Evolutionary conservation across 2,888 invertebrate species (phyloP).

Genomic region (Trichacis sp.): DNA sequence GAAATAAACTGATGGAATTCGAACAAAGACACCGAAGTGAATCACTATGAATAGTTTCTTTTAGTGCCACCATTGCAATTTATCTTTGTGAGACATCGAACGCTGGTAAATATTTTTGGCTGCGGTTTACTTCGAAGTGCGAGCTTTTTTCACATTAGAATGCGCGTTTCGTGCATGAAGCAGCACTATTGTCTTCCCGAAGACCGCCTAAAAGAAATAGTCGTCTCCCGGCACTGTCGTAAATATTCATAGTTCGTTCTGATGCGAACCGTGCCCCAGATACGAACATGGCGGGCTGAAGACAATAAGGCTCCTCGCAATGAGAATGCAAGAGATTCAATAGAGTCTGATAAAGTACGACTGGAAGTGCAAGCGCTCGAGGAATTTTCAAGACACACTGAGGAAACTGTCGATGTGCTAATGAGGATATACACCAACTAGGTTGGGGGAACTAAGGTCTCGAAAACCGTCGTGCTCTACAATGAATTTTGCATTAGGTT

Average conservation of each 20-base stretch:
- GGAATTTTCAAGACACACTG: conserved; percentile 34
- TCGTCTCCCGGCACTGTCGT: conserved; percentile 18
- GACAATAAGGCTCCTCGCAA: conserved; percentile 26
- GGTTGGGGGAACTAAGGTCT: conserved; percentile 21
- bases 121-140: too few relatives aligned
- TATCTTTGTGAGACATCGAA: neutral
- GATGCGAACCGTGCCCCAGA: conserved; percentile 21
- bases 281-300: conserved; percentile 19
- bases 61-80: neutral
- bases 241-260: conserved; percentile 22
- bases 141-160: neutral
- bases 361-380: conserved; percentile 24
- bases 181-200: neutral
- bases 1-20: neutral
- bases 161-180: neutral
- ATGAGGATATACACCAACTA: conserved; percentile 35
- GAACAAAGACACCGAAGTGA: neutral
- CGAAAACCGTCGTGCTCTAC: conserved; percentile 17
- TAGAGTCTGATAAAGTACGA: conserved; percentile 35
- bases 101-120: too few relatives aligned
- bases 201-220: conserved; percentile 11
- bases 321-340: conserved; percentile 37
- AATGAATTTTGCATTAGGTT: too few relatives aligned
- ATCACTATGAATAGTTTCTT: neutral
- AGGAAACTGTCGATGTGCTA: conserved; percentile 24